Evolutionary conservation across 2,888 invertebrate species (phyloP), one percentile per base, ranked within the genome.

Genomic region (Dicyrtomina minuta): DNA sequence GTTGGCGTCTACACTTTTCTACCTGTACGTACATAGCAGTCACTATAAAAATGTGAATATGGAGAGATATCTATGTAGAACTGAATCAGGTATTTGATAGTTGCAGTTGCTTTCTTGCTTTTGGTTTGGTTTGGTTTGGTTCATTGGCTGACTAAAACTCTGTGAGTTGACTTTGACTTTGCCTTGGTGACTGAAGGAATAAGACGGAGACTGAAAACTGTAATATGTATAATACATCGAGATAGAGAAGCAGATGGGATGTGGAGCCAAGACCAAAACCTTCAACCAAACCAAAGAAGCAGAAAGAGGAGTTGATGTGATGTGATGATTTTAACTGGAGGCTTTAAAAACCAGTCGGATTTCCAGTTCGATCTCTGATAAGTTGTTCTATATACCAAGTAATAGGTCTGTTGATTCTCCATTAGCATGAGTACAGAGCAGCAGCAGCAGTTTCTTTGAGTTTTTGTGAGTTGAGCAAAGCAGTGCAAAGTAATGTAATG

Each of bases 291-390:
- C n/a, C 8, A 20, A 46, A 51, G 51, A 20, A 51, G 53, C 4
- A 2, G 17, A 22, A 44, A 56, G 64, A 51, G 26, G 41, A 65
- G 58, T 58, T 60, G 59, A 60, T 68, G 27, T 60, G 59, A 60
- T 68, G 67, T 59, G 68, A 68, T 68, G 68, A 68, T 68, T 68
- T 68, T 71, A 62, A 67, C 73, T 73, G 70, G 71, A 73, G 73
- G 74, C 72, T 72, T 70, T 66, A 70, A 73, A 74, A 74, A 74
- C 74, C 74, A 74, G 72, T 74, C 68, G 60, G 60, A 68, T 68
- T 68, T 60, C 60, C 65, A 65, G 65, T 55, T 65, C 55, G 65
- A 65, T 65, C 26, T 65, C 43, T 55, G 55, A 65, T 65, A 65
- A 65, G 65, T 65, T 33, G 33, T 33, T 33, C 33, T 33, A 33